phyloP scores from a whole-genome alignment of 2,113 vertebrate species.

The Eulacestoma nigropectus region DNA sequence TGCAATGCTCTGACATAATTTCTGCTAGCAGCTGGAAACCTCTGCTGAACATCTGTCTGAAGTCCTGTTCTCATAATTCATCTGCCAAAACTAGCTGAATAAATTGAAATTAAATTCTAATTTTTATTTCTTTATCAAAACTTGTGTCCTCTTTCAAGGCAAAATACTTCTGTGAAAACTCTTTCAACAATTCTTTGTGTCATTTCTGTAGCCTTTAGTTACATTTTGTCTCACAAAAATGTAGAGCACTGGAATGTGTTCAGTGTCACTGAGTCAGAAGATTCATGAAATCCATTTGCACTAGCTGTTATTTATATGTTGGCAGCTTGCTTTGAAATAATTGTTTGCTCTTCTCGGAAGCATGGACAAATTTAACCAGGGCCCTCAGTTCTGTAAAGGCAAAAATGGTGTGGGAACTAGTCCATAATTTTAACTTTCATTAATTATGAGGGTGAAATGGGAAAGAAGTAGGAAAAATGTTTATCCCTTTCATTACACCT shows the following conservation, averaged over 20 bases:
- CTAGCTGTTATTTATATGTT: background rate
- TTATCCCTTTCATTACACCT: background rate
- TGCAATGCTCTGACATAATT: conserved; percentile 33
- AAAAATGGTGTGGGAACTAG: background rate
- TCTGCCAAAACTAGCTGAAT: conserved; percentile 32
- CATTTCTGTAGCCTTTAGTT: background rate
- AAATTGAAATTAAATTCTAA: conserved; percentile 1
- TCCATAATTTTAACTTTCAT: background rate
- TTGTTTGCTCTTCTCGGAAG: background rate
- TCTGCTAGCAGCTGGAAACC: conserved; percentile 32
- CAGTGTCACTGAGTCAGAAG: background rate
- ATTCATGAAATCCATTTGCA: background rate
- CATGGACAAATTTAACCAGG: background rate
- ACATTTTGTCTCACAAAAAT: background rate
- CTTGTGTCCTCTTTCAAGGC: background rate
- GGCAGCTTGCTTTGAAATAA: background rate
- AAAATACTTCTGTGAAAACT: background rate
- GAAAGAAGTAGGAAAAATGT: background rate
- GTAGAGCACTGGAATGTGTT: background rate
- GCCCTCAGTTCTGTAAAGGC: background rate
- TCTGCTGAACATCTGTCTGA: conserved; percentile 40
- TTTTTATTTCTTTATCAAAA: conserved; percentile 11
- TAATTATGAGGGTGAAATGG: background rate
- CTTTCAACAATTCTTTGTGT: background rate
- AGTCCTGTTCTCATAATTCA: conserved; percentile 30